Evolutionary conservation across 2,888 invertebrate genomes (phyloP).

Genomic region (Callyntrura sp.): DNA sequence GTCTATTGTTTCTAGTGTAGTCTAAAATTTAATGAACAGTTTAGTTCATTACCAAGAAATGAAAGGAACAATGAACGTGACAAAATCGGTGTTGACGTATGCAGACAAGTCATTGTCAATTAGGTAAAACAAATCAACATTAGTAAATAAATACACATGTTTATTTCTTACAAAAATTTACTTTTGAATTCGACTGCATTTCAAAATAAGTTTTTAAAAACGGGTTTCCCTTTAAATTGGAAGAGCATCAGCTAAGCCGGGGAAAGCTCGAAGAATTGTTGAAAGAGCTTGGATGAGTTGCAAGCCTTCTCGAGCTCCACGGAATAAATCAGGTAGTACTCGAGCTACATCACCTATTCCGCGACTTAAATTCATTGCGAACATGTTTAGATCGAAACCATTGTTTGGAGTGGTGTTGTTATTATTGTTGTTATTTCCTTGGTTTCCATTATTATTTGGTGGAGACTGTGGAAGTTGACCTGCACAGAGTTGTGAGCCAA

Average conservation of each 20-base stretch:
- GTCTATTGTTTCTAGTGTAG: too few relatives aligned
- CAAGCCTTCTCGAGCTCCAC: constrained; percentile 83
- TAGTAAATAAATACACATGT: neutral
- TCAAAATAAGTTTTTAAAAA: neutral
- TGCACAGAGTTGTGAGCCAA: neutral
- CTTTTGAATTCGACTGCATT: neutral
- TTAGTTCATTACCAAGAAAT: too few relatives aligned
- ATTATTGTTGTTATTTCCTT: constrained; percentile 15
- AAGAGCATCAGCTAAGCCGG: constrained; percentile 73
- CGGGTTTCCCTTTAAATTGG: constrained; percentile 58
- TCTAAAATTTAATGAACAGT: too few relatives aligned
- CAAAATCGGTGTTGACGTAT: neutral
- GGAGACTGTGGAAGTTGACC: constrained; percentile 2
- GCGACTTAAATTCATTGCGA: constrained; percentile 74
- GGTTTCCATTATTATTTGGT: neutral
- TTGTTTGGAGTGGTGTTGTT: constrained; percentile 49
- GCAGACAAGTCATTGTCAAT: neutral
- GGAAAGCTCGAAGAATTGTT: constrained; percentile 75
- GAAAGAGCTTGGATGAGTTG: constrained; percentile 79
- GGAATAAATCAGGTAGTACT: constrained; percentile 83
- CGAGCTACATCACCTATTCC: constrained; percentile 81
- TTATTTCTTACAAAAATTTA: too few relatives aligned
- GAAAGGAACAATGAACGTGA: too few relatives aligned
- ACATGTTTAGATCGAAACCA: constrained; percentile 64
- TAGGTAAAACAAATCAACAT: neutral